Percentiles rank a stretch among this genome's conserved stretches.
phyloP scores from a whole-genome alignment of 1,140 invertebrate species.

The Yoshiicerus persimilis region DNA sequence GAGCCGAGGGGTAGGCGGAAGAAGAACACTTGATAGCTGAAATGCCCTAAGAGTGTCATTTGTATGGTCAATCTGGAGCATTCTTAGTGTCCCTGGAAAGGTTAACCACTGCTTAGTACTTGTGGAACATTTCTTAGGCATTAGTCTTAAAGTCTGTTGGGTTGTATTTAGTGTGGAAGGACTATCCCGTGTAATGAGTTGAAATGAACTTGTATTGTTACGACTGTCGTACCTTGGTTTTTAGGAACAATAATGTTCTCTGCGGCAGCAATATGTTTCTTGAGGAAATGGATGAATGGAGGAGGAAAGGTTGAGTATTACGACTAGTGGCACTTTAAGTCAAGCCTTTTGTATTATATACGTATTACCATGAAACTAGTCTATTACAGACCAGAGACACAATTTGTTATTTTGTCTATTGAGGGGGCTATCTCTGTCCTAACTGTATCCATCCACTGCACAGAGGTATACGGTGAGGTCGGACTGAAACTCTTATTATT shows the following conservation, averaged over 20 bases:
- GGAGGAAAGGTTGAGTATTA: neutral
- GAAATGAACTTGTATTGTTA: neutral
- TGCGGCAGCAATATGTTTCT: neutral
- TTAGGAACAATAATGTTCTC: neutral
- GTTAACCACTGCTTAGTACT: neutral
- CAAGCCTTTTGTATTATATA: conserved; percentile 3
- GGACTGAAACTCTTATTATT: neutral
- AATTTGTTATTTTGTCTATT: neutral
- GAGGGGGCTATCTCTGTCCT: neutral
- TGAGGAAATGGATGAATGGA: neutral
- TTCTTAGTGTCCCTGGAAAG: neutral
- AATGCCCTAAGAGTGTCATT: conserved; percentile 10
- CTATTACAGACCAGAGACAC: conserved; percentile 6
- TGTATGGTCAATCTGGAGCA: neutral
- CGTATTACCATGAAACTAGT: neutral
- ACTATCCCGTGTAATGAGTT: neutral
- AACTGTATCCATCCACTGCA: neutral
- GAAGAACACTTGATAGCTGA: conserved; percentile 10
- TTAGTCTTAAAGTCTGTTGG: too few species aligned
- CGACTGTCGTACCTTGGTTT: too few species aligned
- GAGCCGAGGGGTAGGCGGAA: neutral
- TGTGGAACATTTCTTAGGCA: too few species aligned
- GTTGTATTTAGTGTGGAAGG: too few species aligned
- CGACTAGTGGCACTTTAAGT: neutral
- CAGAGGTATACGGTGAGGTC: neutral